Base-by-base conservation (phyloP, 2,888 invertebrate genomes). In the Amiota mariae region DNA sequence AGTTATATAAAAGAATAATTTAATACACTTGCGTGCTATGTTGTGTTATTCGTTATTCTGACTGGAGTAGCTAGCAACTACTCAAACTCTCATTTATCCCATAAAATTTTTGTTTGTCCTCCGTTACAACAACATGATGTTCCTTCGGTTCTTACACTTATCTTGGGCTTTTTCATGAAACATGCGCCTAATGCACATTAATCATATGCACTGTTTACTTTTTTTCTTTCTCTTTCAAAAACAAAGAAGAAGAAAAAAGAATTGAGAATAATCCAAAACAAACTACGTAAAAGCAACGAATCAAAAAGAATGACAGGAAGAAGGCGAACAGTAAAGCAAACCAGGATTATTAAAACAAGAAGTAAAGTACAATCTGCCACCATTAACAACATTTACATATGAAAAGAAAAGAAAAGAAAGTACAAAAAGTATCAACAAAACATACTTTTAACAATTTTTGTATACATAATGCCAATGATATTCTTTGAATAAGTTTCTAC, bases 1-100 rank as follows among this genome's bases (percentile, higher is more conserved):
- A 82, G 84, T 84, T 85, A 85, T 36, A 36, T 80, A 77, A 75
- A 64, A 79, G 76, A 75, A 83, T 85, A 77, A 85, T 85, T 75
- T 82, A 78, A 80, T 75, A 76, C 79, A 77, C 72, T 77, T 73
- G 75, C 18, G 1, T 20, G 36, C 36, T 6, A 6, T 36, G 36
- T 6, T 36, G 36, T 6, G 36, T 6, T 36, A 1, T 36, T 6
- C 36, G 36, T 6, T 36, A 1, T 36, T 6, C 36, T 6, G 3
- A 6, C 4, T 36, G 36, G 36, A 36, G 36, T 36, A 36, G 6
- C 36, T 36, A 36, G 6, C 36, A 36, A 36, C 6, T 36, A 36
- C 36, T 18, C 20, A 59, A 18, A 20, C 12, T 20, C 20, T 59
- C 15, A 20, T 20, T 18, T 57, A 15, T 8, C 15, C 13, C 54